Evolutionary conservation across 2,113 vertebrate genomes (phyloP), one percentile per base, ranked within the genome.

Genomic region (Vicugna pacos): DNA sequence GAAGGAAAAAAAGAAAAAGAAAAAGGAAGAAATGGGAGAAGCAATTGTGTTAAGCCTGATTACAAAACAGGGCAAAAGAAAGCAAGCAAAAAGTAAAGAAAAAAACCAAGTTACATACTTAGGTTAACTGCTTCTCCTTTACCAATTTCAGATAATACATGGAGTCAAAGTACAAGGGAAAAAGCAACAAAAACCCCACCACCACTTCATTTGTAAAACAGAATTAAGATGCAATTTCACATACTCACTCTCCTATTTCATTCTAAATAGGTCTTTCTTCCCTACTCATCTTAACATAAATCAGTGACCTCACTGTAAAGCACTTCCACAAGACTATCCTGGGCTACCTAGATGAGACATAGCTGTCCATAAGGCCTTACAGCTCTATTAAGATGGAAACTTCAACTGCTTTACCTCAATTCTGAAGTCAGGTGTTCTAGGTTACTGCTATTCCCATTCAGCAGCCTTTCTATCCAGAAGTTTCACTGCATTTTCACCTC

Each of bases 211-310:
- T 62, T 88, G 38, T 28, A 72, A 48, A 26, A 80, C n/a, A 94
- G 28, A 92, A 35, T 75, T 76, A 87, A 82, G 28, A 54, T 30
- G 13, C 8, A 92, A 88, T 88, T 82, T 94, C 82, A 91, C 62
- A 65, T 19, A 64, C 42, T 79, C 16, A n/a, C 19, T 58, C 12
- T 26, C 32, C 35, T 32, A 22, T 46, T 86, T 76, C 46, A 76
- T 10, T 22, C 13, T 56, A 16, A 81, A 13, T 48, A 91, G 60
- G 19, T 64, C 79, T 75, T 48, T 65, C 58, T 67, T 76, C 52
- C 50, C n/a, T 64, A 48, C 9, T 13, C 46, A 50, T 60, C 26
- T 96, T 81, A 92, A 65, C 20, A 87, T 38, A 69, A 88, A 38
- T 10, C 75, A 82, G 35, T 82, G 26, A 54, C 38, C 42, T 64